Base-by-base conservation (phyloP, 2,113 vertebrate species). In the Engystomops pustulosus region DNA sequence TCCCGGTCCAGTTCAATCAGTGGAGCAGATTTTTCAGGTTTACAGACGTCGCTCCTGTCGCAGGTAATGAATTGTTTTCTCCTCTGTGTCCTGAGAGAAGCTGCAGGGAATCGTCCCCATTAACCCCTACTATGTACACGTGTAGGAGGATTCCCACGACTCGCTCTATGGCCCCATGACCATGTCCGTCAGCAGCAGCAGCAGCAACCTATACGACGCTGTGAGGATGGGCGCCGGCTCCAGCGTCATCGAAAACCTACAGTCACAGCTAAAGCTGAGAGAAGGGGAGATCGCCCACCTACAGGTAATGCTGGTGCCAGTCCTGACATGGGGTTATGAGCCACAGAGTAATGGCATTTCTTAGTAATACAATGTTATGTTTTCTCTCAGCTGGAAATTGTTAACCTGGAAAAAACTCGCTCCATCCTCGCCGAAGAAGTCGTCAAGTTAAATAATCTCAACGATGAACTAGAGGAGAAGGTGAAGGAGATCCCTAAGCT, bases 1-100 rank as follows among this genome's bases (percentile, higher is more conserved):
- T 99, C 98, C 53, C 96, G 97, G 36, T 99, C 97, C 14, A 98
- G 97, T 88, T 99, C 98, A 34, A 86, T 98, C 79, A 98, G 96
- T 86, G 98, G 96, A 81, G 88, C 89, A 10, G 98, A 99, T 27
- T 93, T 94, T 88, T 91, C 93, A 62, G 96, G 94, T 10, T 92
- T 99, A 53, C 95, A 98, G 80, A 90, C 94, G 2, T 97, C 96
- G 6, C 81, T 95, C n/a, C 86, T 96, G 12, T 96, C 94, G 11
- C 97, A 98, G 96, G 98, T 98, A 90, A 84, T 44, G 17, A 45
- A 8, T 27, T 41, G 3, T 6, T 30, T 44, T 83, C 36, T 74
- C 65, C 67, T 3, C 1, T 4, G 20, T 41, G 17, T 44, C 4
- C 34, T 41, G 38, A 41, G 38, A 41, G 8, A 8, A 41, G 8